Evolutionary conservation across 1,140 invertebrate genomes (phyloP).

Genomic region (Pachyrhynchus sulphureomaculatus): DNA sequence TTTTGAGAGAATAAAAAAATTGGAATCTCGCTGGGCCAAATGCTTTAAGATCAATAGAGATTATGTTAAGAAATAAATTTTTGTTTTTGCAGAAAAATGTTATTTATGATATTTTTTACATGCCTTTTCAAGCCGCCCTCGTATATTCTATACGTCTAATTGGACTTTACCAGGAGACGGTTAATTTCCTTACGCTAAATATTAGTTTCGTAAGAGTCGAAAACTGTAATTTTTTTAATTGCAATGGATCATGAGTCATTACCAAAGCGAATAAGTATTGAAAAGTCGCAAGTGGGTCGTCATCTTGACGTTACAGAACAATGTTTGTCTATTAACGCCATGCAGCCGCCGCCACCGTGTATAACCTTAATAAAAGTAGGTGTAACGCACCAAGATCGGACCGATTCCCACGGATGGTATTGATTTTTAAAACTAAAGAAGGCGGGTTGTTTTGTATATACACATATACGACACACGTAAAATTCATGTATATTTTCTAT

Average conservation of each 20-base stretch:
- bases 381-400: conserved; percentile 13
- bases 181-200: no score
- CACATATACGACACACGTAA: neutral
- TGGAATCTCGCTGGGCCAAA: no score
- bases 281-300: conserved; percentile 16
- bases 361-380: conserved; percentile 16
- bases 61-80: no score
- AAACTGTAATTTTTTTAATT: neutral
- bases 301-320: conserved; percentile 11
- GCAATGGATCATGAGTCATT: neutral
- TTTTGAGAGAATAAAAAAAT: no score
- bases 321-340: conserved; percentile 6
- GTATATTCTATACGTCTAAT: no score
- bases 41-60: no score
- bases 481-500: no score
- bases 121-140: no score
- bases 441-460: conserved; percentile 7
- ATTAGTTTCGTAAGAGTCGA: no score
- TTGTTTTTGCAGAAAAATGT: no score
- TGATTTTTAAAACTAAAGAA: conserved; percentile 16
- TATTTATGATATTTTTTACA: no score
- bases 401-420: conserved; percentile 19
- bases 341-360: neutral
- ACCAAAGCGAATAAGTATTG: conserved; percentile 10
- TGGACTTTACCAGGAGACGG: no score